Base-by-base conservation (phyloP, 2,888 invertebrate species). In the Apotomis turbidana region DNA sequence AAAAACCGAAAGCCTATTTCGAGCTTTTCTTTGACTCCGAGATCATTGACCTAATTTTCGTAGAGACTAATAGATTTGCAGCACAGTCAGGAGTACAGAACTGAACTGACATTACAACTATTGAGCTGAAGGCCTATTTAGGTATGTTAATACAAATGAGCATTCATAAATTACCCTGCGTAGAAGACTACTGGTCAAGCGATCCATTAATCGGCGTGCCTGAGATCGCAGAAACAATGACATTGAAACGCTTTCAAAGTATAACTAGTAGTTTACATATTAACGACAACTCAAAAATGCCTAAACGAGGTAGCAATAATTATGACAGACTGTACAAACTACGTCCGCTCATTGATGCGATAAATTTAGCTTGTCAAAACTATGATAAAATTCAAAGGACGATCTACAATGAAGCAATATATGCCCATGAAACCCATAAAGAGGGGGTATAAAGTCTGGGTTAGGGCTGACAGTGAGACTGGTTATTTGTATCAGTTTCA, bases 331-430 rank as follows among this genome's bases (percentile, higher is more conserved):
- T 76, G 64, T 74, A 70, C 61, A 76, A 77, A 68, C 66, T 74
- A 68, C 67, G 74, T 57, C 74, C 74, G 49, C 66, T 70, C 55
- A 68, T 70, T 61, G 60, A 74, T 68, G 62, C 66, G 44, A 66
- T 71, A 38, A 71, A 74, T 63, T 62, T 55, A 55, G 58, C 59
- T 41, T 74, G 44, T 67, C 71, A 76, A 73, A 62, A 52, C 64
- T 64, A 78, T 78, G 77, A 66, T 76, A 6, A 77, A 76, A 70
- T 77, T 78, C 67, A 78, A 78, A 61, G 76, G 76, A 13, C 70
- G 68, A 38, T 59, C 58, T 71, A 63, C 55, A 36, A 54, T 71
- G 63, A 76, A 76, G 58, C 76, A 76, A 68, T 76, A 77, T 54
- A 76, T 76, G 78, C 75, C 76, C 27, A 66, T 68, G 60, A 77